A percentile compares a stretch with the other conserved stretches of the same genome.
Conservation (phyloP, 2,113 vertebrate genomes). For the Columba janthina region DNA sequence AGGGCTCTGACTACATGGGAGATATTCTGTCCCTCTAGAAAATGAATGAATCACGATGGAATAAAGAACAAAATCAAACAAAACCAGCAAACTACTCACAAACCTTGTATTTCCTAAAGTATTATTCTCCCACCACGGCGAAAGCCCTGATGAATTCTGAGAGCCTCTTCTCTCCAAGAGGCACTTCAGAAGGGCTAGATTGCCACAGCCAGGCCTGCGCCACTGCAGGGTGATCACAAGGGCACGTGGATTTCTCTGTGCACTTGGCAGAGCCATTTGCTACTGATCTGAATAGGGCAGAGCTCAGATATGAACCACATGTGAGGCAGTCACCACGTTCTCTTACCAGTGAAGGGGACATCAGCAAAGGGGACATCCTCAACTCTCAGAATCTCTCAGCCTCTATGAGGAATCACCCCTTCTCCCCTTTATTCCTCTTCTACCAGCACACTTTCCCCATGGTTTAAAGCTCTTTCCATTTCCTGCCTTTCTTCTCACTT, state of each 20-base stretch:
- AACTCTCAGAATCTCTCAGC: neutral
- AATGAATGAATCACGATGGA: neutral
- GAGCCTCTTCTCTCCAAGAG: neutral
- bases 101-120: neutral
- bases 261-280: neutral
- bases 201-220: neutral
- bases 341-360: neutral
- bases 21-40: neutral
- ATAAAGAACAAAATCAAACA: neutral
- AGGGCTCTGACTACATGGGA: neutral
- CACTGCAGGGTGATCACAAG: neutral
- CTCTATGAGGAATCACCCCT: neutral
- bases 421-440: neutral
- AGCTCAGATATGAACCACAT: rapidly evolving
- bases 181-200: neutral
- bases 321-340: neutral
- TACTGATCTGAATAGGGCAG: neutral
- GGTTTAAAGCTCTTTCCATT: neutral
- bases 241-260: neutral
- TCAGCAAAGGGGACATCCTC: neutral
- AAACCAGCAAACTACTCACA: neutral
- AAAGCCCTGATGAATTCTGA: conserved; percentile 5
- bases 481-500: neutral
- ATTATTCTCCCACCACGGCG: neutral
- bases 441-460: neutral